A percentile compares a stretch with the other conserved stretches of the same genome.
These are phyloP conservation scores for Habroteleia sp. DNA, from an alignment of 2,888 invertebrate species.

Conservation along the genomic window DNA sequence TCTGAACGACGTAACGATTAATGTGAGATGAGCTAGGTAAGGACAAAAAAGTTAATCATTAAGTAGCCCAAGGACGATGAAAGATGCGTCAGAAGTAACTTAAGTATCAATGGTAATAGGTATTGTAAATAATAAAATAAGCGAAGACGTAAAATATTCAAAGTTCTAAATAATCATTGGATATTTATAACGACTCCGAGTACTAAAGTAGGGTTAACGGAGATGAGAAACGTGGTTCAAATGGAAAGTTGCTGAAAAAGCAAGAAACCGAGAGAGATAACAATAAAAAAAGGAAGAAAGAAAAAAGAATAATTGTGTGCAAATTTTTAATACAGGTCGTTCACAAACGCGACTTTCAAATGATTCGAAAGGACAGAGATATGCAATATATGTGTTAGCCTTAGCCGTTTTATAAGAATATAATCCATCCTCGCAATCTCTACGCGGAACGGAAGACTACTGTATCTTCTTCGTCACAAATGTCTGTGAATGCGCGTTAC, in stretches of 20 bases:
- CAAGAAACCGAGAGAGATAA: slow-evolving; percentile 10
- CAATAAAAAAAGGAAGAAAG: slow-evolving; percentile 44
- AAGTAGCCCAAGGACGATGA: slow-evolving; percentile 75
- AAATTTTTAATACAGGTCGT: slow-evolving; percentile 49
- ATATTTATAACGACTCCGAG: slow-evolving; percentile 76
- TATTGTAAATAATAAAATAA: slow-evolving; percentile 78
- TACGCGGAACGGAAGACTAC: slow-evolving; percentile 65
- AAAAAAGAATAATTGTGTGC: slow-evolving; percentile 32
- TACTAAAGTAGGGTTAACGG: slow-evolving; percentile 71
- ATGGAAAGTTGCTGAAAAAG: slow-evolving; percentile 5
- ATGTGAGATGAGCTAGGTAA: slow-evolving; percentile 72
- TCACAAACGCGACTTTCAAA: slow-evolving; percentile 45
- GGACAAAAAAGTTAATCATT: slow-evolving; percentile 69
- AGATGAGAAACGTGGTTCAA: slow-evolving; percentile 23
- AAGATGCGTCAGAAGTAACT: slow-evolving; percentile 71
- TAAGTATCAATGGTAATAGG: slow-evolving; percentile 75
- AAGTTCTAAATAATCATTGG: slow-evolving; percentile 77
- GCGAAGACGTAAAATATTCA: slow-evolving; percentile 76
- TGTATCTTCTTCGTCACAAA: slow-evolving; percentile 59
- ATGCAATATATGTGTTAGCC: slow-evolving; percentile 76
- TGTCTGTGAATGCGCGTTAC: slow-evolving; percentile 57
- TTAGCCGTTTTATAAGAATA: slow-evolving; percentile 77
- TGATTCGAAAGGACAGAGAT: slow-evolving; percentile 60
- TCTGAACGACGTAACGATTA: slow-evolving; percentile 69
- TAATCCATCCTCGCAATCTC: slow-evolving; percentile 70